Conservation (phyloP, 2,888 invertebrate species). For the Oxystoma pomonae region DNA sequence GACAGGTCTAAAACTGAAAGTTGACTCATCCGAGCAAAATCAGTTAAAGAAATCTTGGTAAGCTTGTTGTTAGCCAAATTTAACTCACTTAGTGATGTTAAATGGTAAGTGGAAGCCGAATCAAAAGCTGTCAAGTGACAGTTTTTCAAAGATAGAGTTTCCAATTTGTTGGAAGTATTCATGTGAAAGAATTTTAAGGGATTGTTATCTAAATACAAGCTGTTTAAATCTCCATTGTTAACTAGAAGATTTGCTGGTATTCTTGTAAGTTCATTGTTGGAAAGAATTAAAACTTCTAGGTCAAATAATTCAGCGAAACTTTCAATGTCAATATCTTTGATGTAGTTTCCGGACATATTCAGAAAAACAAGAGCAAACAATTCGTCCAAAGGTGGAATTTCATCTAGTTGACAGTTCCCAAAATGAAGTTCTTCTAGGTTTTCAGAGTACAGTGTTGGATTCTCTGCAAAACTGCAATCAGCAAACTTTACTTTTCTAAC, state of each 20-base stretch:
- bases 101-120: constrained; percentile 61
- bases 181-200: constrained; percentile 60
- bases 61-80: constrained; percentile 68
- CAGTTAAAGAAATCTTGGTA: constrained; percentile 62
- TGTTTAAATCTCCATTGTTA: constrained; percentile 61
- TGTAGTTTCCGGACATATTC: constrained; percentile 64
- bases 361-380: constrained; percentile 54
- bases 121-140: constrained; percentile 64
- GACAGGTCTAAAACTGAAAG: constrained; percentile 71
- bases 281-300: constrained; percentile 69
- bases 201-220: constrained; percentile 66
- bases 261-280: constrained; percentile 62
- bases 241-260: constrained; percentile 63
- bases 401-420: constrained; percentile 64
- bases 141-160: constrained; percentile 64
- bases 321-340: constrained; percentile 57
- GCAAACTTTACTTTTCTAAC: constrained; percentile 54
- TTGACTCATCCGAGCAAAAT: constrained; percentile 62
- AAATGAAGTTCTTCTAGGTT: constrained; percentile 62
- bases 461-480: constrained; percentile 34
- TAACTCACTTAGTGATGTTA: constrained; percentile 51
- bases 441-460: constrained; percentile 32
- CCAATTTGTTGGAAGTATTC: constrained; percentile 59
- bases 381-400: constrained; percentile 52
- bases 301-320: constrained; percentile 60